A percentile compares a stretch with the other conserved stretches of the same genome.
Evolutionary conservation across 2,888 invertebrate species (phyloP).

Genomic region (Euplagia quadripunctaria): DNA sequence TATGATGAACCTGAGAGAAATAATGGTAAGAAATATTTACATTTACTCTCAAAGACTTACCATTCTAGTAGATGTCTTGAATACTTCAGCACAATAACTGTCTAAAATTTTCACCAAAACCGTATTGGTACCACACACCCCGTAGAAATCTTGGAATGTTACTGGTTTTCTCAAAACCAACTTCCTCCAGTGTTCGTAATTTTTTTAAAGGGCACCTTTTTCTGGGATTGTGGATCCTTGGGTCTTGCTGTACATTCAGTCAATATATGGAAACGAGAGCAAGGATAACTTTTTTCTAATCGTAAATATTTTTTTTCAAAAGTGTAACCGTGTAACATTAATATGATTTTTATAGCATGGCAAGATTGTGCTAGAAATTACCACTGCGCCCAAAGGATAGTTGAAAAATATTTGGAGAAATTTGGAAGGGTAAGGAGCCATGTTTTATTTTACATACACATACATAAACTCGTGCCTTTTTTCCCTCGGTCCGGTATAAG

Average conservation of each 20-base stretch:
- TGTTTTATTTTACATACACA: not conserved
- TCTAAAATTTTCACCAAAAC: not conserved
- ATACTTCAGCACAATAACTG: not conserved
- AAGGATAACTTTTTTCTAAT: not conserved
- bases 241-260: not conserved
- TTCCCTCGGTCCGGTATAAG: not conserved
- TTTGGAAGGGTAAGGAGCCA: constrained; percentile 83
- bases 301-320: not conserved
- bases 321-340: not conserved
- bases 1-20: constrained; percentile 87
- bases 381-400: constrained; percentile 86
- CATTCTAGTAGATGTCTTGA: not conserved
- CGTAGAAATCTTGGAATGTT: not conserved
- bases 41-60: not conserved
- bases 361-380: constrained; percentile 88
- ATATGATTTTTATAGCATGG: constrained; percentile 83
- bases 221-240: not conserved
- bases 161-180: not conserved
- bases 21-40: constrained; percentile 58
- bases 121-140: no score
- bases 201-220: not conserved
- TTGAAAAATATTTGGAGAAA: constrained; percentile 87
- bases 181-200: not conserved
- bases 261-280: not conserved
- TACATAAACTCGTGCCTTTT: not conserved